Conservation (phyloP, 2,113 vertebrate species). For the Halcyon malimbica region DNA sequence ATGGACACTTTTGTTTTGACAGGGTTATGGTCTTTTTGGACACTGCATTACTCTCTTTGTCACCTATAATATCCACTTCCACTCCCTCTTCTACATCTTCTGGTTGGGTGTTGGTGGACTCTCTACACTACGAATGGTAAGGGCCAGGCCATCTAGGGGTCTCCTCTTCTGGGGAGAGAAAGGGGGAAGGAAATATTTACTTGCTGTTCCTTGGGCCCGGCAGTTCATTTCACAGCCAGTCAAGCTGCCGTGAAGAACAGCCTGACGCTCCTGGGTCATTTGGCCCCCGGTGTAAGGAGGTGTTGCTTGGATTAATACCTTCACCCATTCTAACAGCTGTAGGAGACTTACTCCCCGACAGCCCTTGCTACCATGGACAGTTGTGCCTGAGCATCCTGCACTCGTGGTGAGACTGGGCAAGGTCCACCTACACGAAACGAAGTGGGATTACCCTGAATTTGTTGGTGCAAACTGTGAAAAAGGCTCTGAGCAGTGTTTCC, state of each 20-base stretch:
- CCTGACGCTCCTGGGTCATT: background rate
- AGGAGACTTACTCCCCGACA: background rate
- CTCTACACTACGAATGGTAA: slow-evolving; percentile 95
- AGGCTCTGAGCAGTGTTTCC: background rate
- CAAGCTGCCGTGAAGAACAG: background rate
- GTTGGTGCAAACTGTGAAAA: background rate
- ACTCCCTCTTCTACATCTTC: slow-evolving; percentile 94
- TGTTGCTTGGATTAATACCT: background rate
- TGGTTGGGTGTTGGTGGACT: slow-evolving; percentile 93
- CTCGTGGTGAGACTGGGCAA: background rate
- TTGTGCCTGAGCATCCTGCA: background rate
- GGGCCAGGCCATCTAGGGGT: background rate
- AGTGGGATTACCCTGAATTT: background rate
- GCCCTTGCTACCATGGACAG: background rate
- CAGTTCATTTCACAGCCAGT: background rate
- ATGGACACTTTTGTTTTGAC: background rate
- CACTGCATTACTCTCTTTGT: slow-evolving; percentile 94
- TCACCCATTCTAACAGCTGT: background rate
- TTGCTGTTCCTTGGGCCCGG: background rate
- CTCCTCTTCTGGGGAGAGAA: background rate
- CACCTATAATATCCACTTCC: slow-evolving; percentile 97
- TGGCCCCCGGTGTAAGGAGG: background rate
- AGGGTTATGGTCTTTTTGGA: slow-evolving; percentile 97
- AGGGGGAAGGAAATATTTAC: background rate
- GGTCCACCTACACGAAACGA: background rate